Evolutionary conservation across 1,140 invertebrate species (phyloP), one percentile per base, ranked within the genome.

Genomic region (Potamilus streckersoni): DNA sequence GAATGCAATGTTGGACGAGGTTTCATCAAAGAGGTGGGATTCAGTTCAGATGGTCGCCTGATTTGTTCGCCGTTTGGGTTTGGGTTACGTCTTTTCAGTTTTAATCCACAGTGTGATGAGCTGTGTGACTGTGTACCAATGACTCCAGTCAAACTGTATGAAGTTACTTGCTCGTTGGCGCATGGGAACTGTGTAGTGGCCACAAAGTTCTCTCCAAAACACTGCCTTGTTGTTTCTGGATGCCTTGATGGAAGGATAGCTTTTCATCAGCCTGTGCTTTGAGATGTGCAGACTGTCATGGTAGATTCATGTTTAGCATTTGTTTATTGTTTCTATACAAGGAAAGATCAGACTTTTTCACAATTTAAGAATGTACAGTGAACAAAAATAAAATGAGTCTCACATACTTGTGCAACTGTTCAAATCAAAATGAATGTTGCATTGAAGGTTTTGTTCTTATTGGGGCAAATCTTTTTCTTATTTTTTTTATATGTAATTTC

Each of bases 1-100:
- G 96, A 98, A 86, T 94, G 95, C 0, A 97, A 96, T 87, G 93
- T 95, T 16, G 96, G 96, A 2, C 93, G 93, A 75, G 95, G 95
- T 1, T 97, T 95, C 79, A 91, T 92, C 63, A 92, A 93, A 84
- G 96, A 97, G 87, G 89, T 96, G 15, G 96, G 95, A 83, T 97
- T 96, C 86, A 97, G 95, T 0, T 91, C 94, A 4, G 96, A 97
- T 88, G 96, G 96, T 0, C 91, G 96, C 49, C 86, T 97, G 1
- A 94, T 98, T 55, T 96, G 95, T 85, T 97, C 96, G 0, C 96
- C 96, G 0, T 97, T 94, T 86, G 95, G 93, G 2, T 93, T 93
- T 79, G 96, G 96, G 2, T 92, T 97, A 59, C 91, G 96, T n/a
- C 89, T 98, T 1, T 89, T 97, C 16, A 93, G 93, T 2, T 96